Percentiles rank a stretch among this genome's conserved stretches.
phyloP scores from a whole-genome alignment of 1,140 invertebrate species.

The Penaeus vannamei region DNA sequence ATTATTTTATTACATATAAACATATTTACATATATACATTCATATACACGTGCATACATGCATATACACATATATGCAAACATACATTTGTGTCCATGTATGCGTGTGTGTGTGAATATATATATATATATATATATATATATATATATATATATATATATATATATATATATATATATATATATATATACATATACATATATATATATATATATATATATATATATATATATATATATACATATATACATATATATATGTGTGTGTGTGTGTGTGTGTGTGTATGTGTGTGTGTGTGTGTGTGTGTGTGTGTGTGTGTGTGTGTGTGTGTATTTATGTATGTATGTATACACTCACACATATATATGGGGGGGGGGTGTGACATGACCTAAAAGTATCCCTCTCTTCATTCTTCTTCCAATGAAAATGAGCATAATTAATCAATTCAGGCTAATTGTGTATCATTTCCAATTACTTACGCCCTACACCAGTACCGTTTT shows the following conservation, averaged over 20 bases:
- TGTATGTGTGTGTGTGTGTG: not conserved
- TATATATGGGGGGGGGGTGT: too few species aligned
- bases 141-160: not conserved
- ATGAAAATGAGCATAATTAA: too few species aligned
- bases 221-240: not conserved
- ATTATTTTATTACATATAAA: not conserved
- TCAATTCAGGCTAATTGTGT: too few species aligned
- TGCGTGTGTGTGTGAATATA: not conserved
- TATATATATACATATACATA: not conserved
- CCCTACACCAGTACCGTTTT: too few species aligned
- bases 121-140: conserved; percentile 9
- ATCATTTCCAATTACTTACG: too few species aligned
- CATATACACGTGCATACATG: not conserved
- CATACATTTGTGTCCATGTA: not conserved
- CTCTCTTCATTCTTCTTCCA: too few species aligned
- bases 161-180: not conserved
- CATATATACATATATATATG: not conserved
- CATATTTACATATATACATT: not conserved
- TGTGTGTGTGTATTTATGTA: not conserved
- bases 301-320: not conserved
- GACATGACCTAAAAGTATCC: too few species aligned
- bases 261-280: conserved; percentile 6
- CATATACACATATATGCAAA: not conserved
- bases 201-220: not conserved
- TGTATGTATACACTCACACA: not conserved